Evolutionary conservation across 2,797 vertebrate genomes (phyloP), one percentile per base, ranked within the genome.

Genomic region (Danio aesculapii): DNA sequence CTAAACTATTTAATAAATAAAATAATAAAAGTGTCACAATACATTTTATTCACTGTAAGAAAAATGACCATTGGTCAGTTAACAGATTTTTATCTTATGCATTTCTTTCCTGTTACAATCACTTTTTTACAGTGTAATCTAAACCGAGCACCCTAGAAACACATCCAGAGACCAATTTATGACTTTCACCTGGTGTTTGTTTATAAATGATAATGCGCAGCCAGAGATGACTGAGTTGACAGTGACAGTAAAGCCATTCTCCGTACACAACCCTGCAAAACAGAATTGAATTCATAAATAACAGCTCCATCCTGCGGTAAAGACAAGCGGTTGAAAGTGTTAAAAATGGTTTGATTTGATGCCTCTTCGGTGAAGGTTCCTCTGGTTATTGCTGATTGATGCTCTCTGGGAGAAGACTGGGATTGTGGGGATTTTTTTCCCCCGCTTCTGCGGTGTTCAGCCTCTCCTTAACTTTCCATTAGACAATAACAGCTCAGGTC

Each of bases 401-500:
- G 52, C 8, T 39, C 43, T 59, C 71, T 82, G 52, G 66, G 39
- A 49, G 47, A 57, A 80, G 66, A 43, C 30, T 0, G 5, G 41
- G 39, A 58, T 66, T 85, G 66, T 69, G 71, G 66, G 11, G 57
- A 77, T 73, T 44, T 64, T 75, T 67, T 41, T 74, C 52, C 47
- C 30, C 30, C 30, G 30, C 71, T 81, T 43, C 61, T 83, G 63
- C 59, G 41, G 52, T 70, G 73, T 64, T 63, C 47, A 47, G 47
- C 46, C n/a, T 75, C 72, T 75, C 67, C 62, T 43, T 79, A 79
- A 70, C 75, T 70, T 81, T 79, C 49, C 57, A 58, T 74, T 62
- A 84, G 76, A 84, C 83, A 72, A 74, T 71, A 80, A 67, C 49
- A 64, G 77, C 53, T 79, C 70, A 66, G 69, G 68, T 59, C 67